Conservation (phyloP, 2,888 invertebrate species). For the Yponomeuta sedellus region DNA sequence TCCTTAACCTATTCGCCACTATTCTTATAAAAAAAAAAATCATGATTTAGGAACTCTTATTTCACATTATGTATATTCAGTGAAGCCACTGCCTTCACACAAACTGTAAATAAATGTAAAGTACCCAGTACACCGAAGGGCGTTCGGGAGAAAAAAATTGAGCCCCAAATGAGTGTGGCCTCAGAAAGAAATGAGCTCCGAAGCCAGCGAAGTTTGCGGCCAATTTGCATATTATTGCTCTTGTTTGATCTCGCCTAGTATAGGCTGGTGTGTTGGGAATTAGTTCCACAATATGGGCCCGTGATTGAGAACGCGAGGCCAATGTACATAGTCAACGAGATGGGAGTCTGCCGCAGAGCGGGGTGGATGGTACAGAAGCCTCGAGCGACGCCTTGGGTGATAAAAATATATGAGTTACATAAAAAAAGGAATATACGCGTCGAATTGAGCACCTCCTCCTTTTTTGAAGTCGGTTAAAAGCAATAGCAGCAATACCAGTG, state of each 20-base stretch:
- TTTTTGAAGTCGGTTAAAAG: too few relatives aligned
- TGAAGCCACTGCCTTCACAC: background rate
- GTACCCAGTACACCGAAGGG: background rate
- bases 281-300: background rate
- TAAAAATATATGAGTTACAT: background rate
- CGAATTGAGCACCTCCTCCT: too few relatives aligned
- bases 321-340: background rate
- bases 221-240: slow-evolving; percentile 11
- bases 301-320: background rate
- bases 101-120: background rate
- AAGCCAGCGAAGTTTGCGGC: background rate
- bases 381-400: background rate
- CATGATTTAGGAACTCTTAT: background rate
- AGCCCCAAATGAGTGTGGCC: background rate
- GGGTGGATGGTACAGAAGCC: background rate
- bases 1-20: too few relatives aligned
- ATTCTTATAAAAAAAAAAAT: too few relatives aligned
- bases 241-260: slow-evolving; percentile 10
- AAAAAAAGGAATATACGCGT: too few relatives aligned
- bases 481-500: too few relatives aligned
- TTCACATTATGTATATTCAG: background rate
- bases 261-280: slow-evolving; percentile 5
- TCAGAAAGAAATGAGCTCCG: slow-evolving; percentile 12
- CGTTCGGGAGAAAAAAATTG: background rate
- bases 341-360: background rate